Base-by-base conservation (phyloP, 2,797 vertebrate genomes). In the Anomalospiza imberbis region DNA sequence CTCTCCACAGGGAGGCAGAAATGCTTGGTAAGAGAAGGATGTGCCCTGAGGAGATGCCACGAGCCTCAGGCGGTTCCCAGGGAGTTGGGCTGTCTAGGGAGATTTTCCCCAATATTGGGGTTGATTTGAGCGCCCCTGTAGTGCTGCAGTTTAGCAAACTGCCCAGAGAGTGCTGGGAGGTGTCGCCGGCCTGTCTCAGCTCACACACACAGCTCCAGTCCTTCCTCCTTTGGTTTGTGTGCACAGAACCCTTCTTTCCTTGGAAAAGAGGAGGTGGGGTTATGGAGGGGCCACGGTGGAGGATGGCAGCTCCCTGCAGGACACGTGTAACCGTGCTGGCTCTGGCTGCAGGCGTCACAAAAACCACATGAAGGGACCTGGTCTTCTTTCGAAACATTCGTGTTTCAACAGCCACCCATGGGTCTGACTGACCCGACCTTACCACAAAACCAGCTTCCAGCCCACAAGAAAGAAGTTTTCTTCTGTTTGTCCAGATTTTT, bases 361-460 rank as follows among this genome's bases (percentile, higher is more conserved):
- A 88, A 95, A 93, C 90, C 90, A 94, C 77, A 85, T 51, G 29
- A 94, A 91, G 51, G 71, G 71, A 40, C 40, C 51, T 67, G 44
- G 63, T 16, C 85, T 65, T 67, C 67, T 92, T 94, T 70, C 42
- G 77, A 90, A 94, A 87, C 32, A 13, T 24, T 67, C 40, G 66
- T 61, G 47, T 93, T 86, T 93, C 77, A 88, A 73, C 83, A 94
- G 85, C 83, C 90, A 91, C 71, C 47, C 85, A 9, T 50, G 67
- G 71, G 57, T 81, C 63, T 9, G 15, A 50, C 63, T 62, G 67
- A 88, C 81, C 92, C 51, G 10, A 77, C 67, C 42, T 85, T 50
- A 79, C 86, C 88, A 63, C 53, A 53, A 70, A 93, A 66, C 29
- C 88, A 79, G 67, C 88, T 61, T 66, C 80, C 67, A 93, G 6